These are phyloP conservation scores for Ateles fusciceps DNA, from an alignment of 2,797 vertebrate genomes.

Conservation along the genomic window DNA sequence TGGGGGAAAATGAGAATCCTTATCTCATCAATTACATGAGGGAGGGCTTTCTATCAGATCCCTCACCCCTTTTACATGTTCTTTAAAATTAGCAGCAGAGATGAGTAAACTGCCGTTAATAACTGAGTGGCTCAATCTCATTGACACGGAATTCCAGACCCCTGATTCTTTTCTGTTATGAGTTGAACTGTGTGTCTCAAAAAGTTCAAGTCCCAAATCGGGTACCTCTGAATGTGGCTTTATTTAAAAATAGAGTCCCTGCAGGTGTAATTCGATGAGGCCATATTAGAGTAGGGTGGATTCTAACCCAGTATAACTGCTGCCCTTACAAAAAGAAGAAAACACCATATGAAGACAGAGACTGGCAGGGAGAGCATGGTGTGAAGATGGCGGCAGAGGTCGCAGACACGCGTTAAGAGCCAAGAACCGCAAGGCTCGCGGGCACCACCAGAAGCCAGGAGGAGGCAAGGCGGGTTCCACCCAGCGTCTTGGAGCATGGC, in stretches of 20 bases:
- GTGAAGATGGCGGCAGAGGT: rapidly evolving
- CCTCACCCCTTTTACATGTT: no score
- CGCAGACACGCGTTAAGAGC: rapidly evolving
- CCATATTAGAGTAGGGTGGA: no score
- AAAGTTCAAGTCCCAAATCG: background rate
- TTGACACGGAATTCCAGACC: background rate
- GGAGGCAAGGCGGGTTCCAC: background rate
- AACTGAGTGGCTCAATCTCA: background rate
- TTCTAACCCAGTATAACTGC: rapidly evolving
- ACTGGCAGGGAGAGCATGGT: rapidly evolving
- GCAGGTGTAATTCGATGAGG: background rate
- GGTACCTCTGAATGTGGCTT: background rate
- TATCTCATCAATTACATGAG: background rate
- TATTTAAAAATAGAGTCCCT: background rate
- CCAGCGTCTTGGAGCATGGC: background rate
- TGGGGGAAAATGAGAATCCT: background rate
- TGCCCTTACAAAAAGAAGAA: background rate
- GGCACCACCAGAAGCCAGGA: rapidly evolving
- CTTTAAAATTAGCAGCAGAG: background rate
- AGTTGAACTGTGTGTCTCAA: background rate
- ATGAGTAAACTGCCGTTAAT: background rate
- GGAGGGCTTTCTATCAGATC: background rate
- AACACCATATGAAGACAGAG: rapidly evolving
- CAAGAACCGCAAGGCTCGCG: rapidly evolving
- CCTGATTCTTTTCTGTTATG: rapidly evolving